These are phyloP conservation scores for Centropus bengalensis DNA, from an alignment of 2,113 vertebrate species.

Conservation along the genomic window DNA sequence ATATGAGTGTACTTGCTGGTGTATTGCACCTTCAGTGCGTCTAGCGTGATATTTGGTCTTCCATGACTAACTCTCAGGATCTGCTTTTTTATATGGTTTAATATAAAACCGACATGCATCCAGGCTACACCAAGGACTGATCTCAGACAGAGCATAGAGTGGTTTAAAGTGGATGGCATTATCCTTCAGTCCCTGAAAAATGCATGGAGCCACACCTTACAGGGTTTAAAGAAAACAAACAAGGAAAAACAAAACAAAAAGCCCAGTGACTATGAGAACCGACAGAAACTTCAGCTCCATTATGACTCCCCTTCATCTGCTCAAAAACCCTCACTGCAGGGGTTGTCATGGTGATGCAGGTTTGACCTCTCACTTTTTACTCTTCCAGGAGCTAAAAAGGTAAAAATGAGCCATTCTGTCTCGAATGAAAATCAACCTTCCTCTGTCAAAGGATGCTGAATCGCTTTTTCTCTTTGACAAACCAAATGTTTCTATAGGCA, in stretches of 20 bases:
- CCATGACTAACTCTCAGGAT: neutral
- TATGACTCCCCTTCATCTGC: slow-evolving; percentile 75
- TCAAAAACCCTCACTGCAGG: slow-evolving; percentile 59
- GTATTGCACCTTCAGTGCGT: neutral
- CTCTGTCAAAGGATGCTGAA: slow-evolving; percentile 62
- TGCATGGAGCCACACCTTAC: neutral
- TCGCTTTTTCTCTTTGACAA: slow-evolving; percentile 67
- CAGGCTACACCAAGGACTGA: neutral
- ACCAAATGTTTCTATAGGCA: slow-evolving; percentile 52
- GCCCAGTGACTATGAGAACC: neutral
- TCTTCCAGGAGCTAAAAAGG: slow-evolving; percentile 80
- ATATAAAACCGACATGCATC: fast-evolving
- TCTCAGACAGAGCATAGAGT: neutral
- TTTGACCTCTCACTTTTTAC: slow-evolving; percentile 83
- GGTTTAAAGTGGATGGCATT: neutral
- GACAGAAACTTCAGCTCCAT: slow-evolving; percentile 69
- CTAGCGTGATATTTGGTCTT: neutral
- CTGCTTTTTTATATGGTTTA: neutral
- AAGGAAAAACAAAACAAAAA: slow-evolving; percentile 13
- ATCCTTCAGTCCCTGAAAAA: neutral
- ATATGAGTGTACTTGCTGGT: neutral
- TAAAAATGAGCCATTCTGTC: slow-evolving; percentile 77
- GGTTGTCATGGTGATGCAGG: slow-evolving; percentile 81
- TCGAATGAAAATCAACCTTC: slow-evolving; percentile 77
- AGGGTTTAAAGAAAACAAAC: neutral